A percentile compares a stretch with the other conserved stretches of the same genome.
These are phyloP conservation scores for Dryoscopus gambensis DNA, from an alignment of 2,113 vertebrate genomes.

Conservation along the genomic window DNA sequence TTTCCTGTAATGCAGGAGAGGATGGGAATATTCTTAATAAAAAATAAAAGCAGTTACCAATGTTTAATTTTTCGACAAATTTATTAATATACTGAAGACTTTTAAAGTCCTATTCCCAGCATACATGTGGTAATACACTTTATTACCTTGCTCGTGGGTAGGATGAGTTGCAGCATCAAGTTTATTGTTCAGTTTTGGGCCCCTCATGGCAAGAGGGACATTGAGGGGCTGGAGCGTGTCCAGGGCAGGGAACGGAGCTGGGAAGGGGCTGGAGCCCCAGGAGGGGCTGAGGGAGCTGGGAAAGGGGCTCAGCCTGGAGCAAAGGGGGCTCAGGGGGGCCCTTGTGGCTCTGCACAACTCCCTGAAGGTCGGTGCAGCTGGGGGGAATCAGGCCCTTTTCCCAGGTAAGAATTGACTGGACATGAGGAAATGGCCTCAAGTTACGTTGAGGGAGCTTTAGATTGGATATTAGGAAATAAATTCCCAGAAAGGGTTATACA, in stretches of 20 bases:
- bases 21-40: background rate
- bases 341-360: fast-evolving
- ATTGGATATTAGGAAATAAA: too few relatives aligned
- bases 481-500: too few relatives aligned
- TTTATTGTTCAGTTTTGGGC: background rate
- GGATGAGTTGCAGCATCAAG: background rate
- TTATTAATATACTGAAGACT: background rate
- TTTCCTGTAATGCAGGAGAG: slow-evolving; percentile 24
- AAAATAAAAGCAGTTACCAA: background rate
- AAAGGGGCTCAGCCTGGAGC: background rate
- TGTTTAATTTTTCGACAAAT: background rate
- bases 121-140: background rate
- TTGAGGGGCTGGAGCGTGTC: background rate
- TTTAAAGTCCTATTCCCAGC: background rate
- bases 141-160: background rate
- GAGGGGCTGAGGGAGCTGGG: background rate
- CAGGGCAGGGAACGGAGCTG: too few relatives aligned
- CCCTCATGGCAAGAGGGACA: background rate
- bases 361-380: background rate
- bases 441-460: background rate
- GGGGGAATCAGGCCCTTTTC: background rate
- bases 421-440: background rate
- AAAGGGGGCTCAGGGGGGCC: background rate
- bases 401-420: background rate
- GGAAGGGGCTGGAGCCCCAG: background rate